These are phyloP conservation scores for Brachyhypopomus occidentalis DNA, from an alignment of 2,113 vertebrate genomes.

Conservation along the genomic window DNA sequence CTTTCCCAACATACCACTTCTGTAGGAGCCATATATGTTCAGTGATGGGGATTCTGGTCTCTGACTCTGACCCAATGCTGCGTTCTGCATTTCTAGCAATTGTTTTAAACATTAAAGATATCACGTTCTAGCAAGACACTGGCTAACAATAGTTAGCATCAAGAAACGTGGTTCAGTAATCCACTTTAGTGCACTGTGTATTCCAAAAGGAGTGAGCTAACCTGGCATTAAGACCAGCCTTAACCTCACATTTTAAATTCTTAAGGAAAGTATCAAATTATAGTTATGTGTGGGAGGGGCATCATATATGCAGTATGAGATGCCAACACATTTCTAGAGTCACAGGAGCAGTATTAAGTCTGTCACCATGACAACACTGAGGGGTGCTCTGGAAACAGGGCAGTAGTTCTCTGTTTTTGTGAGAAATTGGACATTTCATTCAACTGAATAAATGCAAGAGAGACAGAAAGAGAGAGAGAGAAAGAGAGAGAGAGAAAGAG, in stretches of 20 bases:
- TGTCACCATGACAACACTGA: conserved; percentile 51
- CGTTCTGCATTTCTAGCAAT: too few relatives aligned
- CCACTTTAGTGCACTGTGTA: neutral
- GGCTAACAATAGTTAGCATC: neutral
- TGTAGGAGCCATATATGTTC: too few relatives aligned
- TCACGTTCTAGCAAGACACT: neutral
- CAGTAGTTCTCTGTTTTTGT: conserved; percentile 30
- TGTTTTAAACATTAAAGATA: too few relatives aligned
- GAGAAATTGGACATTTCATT: conserved; percentile 40
- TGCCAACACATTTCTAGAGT: conserved; percentile 37
- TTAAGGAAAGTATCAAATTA: neutral
- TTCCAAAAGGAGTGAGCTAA: neutral
- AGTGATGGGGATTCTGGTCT: too few relatives aligned
- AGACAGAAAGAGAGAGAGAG: neutral
- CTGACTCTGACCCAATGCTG: too few relatives aligned
- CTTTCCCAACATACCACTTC: too few relatives aligned
- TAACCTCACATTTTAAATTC: neutral
- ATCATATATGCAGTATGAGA: conserved; percentile 19
- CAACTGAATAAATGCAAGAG: neutral
- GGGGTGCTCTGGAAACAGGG: conserved; percentile 24
- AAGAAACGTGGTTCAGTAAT: neutral
- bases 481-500: neutral
- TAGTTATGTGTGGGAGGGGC: neutral
- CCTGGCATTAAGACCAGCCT: neutral
- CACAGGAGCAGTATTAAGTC: conserved; percentile 46